phyloP scores from a whole-genome alignment of 2,797 vertebrate genomes.

The Ispidina picta region DNA sequence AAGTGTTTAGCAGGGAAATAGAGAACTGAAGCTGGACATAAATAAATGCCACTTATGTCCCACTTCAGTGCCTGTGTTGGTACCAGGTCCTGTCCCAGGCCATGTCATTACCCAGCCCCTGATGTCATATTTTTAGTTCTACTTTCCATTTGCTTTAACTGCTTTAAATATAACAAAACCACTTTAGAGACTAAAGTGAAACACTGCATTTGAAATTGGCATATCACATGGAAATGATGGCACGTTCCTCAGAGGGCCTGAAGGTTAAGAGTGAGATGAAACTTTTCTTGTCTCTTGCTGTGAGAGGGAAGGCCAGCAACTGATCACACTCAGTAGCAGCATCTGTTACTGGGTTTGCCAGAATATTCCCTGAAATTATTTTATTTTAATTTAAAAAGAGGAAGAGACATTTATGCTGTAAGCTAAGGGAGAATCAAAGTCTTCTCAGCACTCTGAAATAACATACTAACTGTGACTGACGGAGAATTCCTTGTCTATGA shows the following conservation, averaged over 20 bases:
- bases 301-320: not conserved
- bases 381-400: not conserved
- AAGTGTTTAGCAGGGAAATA: not conserved
- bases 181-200: conserved; percentile 11
- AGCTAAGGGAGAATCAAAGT: not conserved
- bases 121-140: not conserved
- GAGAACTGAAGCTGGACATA: not conserved
- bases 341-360: not conserved
- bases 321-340: conserved; percentile 1
- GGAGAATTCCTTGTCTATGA: not conserved
- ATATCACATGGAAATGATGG: conserved; percentile 21
- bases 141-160: conserved; percentile 4
- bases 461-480: not conserved
- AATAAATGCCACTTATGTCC: not conserved
- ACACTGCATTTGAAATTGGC: conserved; percentile 16
- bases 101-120: not conserved
- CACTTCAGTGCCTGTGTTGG: not conserved
- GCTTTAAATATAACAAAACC: not conserved
- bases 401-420: not conserved
- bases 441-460: not conserved
- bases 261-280: conserved; percentile 29
- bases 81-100: not conserved
- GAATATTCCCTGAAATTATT: not conserved
- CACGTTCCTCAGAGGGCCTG: not conserved
- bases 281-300: not conserved